phyloP scores from a whole-genome alignment of 2,888 invertebrate genomes.

The Caenorhabditis sp. region DNA sequence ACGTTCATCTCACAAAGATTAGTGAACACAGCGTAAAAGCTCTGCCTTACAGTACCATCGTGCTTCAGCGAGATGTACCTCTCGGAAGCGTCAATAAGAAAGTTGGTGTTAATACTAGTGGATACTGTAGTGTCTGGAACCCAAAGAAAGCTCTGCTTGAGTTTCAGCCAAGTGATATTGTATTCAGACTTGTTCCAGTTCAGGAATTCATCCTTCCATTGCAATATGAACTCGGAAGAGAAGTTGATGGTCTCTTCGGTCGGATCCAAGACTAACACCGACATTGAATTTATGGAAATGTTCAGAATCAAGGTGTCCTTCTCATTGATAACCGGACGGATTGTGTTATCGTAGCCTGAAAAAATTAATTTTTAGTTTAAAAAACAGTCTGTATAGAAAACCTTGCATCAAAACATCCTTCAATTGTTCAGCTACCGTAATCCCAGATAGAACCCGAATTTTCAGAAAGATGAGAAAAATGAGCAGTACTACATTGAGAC shows the following conservation, averaged over 20 bases:
- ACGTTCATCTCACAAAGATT: constrained; percentile 75
- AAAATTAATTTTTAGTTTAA: neutral
- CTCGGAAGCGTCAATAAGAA: constrained; percentile 56
- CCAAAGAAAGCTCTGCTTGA: constrained; percentile 70
- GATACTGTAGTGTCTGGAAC: constrained; percentile 69
- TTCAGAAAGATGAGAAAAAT: neutral
- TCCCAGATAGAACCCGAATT: neutral
- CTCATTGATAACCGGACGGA: constrained; percentile 66
- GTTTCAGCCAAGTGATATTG: constrained; percentile 68
- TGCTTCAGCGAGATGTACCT: constrained; percentile 65
- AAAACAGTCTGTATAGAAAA: no score
- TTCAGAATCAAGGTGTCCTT: constrained; percentile 50
- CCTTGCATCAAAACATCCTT: constrained; percentile 45
- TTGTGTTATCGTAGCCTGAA: constrained; percentile 63
- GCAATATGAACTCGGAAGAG: constrained; percentile 69
- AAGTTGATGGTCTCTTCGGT: constrained; percentile 69
- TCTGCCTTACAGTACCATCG: constrained; percentile 65
- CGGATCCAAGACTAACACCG: constrained; percentile 61
- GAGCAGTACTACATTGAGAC: neutral
- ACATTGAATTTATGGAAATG: constrained; percentile 60
- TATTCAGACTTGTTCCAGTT: constrained; percentile 64
- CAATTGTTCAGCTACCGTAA: constrained; percentile 47
- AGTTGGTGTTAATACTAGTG: constrained; percentile 68
- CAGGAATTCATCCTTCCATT: constrained; percentile 69
- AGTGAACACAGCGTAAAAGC: constrained; percentile 68